Evolutionary conservation across 2,113 vertebrate species (phyloP), one percentile per base, ranked within the genome.

Genomic region (Pollimyrus isidori): DNA sequence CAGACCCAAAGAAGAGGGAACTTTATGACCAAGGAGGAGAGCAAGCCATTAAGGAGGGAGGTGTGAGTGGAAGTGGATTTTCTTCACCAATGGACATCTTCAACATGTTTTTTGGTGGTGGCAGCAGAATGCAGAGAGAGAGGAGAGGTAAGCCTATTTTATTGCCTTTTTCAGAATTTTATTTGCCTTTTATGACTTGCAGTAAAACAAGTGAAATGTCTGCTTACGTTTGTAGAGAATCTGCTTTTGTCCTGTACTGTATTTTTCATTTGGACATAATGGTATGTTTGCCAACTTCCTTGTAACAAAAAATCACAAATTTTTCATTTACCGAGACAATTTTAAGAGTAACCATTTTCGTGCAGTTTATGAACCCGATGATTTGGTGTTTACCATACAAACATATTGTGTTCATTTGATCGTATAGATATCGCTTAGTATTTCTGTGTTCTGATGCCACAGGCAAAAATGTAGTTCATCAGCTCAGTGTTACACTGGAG

Each of bases 41-140:
- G 88, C 98, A 99, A 92, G 98, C 98, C 1, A 98, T 99, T 92
- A 99, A 99, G 94, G 98, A 99, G 93, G 98, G 98, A 35, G 97
- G 97, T 90, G 93, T 97, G 88, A 92, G 95, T 52, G 96, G 97
- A 93, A 96, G 96, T 90, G 94, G 90, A 87, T 97, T 97, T 94
- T 96, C 96, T 7, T 98, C 97, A 15, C 98, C 98, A 50, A 99
- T 97, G 97, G 98, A 99, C 94, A 98, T 99, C 94, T 99, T 99
- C 93, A 97, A 99, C 95, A 99, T 99, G 98, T 99, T 99, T 94
- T 99, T 99, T 94, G 98, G 98, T 90, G 98, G 98, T 46, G 97
- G 98, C 88, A 97, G 98, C 90, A 96, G 97, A 91, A 98, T 97
- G 96, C 96, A 98, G 90, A 96, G 97, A 94, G 98, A 99, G 93